These are phyloP conservation scores for Chelonus formosanus DNA, from an alignment of 2,888 invertebrate species.

Conservation along the genomic window DNA sequence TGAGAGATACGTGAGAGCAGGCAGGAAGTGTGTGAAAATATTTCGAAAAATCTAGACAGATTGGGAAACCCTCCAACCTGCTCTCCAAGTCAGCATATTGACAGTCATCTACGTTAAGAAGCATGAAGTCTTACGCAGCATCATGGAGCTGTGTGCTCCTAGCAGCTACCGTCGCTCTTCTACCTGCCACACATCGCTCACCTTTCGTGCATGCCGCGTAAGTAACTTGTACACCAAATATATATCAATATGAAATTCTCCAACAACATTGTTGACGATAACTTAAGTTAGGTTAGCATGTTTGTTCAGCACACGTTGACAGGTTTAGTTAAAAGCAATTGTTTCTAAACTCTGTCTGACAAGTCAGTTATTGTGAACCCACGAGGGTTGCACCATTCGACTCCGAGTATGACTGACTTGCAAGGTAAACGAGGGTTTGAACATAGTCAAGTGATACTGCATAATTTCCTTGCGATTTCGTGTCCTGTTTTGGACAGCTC, in stretches of 20 bases:
- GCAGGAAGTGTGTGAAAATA: constrained; percentile 1
- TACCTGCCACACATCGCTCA: constrained; percentile 69
- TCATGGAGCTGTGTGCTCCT: constrained; percentile 67
- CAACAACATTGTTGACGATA: constrained; percentile 16
- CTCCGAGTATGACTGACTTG: neutral
- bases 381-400: constrained; percentile 12
- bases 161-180: constrained; percentile 66
- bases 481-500: constrained; percentile 1
- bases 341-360: constrained; percentile 6
- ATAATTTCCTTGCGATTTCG: constrained; percentile 18
- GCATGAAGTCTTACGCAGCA: constrained; percentile 61
- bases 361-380: constrained; percentile 3
- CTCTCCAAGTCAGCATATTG: constrained; percentile 15
- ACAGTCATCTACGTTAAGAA: constrained; percentile 37
- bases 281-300: constrained; percentile 11
- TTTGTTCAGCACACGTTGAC: constrained; percentile 12
- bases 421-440: constrained; percentile 22
- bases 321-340: constrained; percentile 4
- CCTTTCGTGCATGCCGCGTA: constrained; percentile 69
- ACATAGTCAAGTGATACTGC: constrained; percentile 15
- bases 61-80: constrained; percentile 14
- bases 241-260: constrained; percentile 2
- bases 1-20: constrained; percentile 30
- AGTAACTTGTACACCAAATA: constrained; percentile 61
- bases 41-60: neutral